phyloP scores from a whole-genome alignment of 2,888 invertebrate species.

The Caenorhabditis angaria region DNA sequence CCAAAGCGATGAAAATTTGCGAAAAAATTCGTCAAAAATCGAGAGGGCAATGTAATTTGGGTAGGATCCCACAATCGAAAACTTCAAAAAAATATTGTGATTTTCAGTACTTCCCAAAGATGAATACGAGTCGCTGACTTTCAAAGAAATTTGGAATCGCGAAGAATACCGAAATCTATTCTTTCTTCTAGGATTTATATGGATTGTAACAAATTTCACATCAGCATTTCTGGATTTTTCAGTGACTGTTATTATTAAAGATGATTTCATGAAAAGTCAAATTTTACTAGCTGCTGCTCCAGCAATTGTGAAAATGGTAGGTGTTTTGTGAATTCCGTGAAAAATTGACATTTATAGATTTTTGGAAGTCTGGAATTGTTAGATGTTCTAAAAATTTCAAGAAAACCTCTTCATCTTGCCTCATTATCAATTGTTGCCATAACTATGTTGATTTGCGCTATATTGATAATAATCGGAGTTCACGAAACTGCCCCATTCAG shows the following conservation, averaged over 20 bases:
- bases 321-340: background rate
- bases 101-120: slow-evolving; percentile 18
- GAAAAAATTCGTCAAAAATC: slow-evolving; percentile 20
- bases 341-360: slow-evolving; percentile 16
- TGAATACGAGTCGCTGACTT: slow-evolving; percentile 18
- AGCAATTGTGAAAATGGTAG: slow-evolving; percentile 11
- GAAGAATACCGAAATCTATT: slow-evolving; percentile 34
- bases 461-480: slow-evolving; percentile 16
- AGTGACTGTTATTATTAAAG: slow-evolving; percentile 26
- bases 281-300: slow-evolving; percentile 30
- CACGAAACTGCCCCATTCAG: slow-evolving; percentile 17
- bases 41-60: slow-evolving; percentile 22
- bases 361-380: slow-evolving; percentile 33
- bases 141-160: slow-evolving; percentile 31
- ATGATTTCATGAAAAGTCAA: slow-evolving; percentile 33
- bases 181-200: slow-evolving; percentile 32
- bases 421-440: slow-evolving; percentile 27
- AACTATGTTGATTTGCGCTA: slow-evolving; percentile 25
- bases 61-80: background rate
- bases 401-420: slow-evolving; percentile 35
- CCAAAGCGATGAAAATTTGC: slow-evolving; percentile 18
- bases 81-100: background rate
- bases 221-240: slow-evolving; percentile 38
- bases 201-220: slow-evolving; percentile 44
- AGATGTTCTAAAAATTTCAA: slow-evolving; percentile 1